Percentiles rank a stretch among this genome's conserved stretches.
phyloP scores from a whole-genome alignment of 2,113 vertebrate genomes.

The Theristicus caerulescens region DNA sequence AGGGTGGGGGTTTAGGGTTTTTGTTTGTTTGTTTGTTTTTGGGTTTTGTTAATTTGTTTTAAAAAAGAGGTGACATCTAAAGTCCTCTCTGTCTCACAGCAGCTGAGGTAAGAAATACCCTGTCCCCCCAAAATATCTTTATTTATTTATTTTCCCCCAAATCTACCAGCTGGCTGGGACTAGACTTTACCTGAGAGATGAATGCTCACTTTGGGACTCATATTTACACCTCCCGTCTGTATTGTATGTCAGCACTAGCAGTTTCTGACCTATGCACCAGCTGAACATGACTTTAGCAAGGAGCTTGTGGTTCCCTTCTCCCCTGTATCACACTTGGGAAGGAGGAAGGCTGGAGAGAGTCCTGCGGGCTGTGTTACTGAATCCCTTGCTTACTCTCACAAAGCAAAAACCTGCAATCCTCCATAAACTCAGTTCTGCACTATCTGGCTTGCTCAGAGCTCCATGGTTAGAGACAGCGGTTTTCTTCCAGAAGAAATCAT shows the following conservation, averaged over 20 bases:
- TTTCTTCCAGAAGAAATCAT: not conserved
- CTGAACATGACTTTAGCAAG: not conserved
- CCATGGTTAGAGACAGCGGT: rapidly evolving
- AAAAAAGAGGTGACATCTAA: not conserved
- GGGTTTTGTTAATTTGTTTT: not conserved
- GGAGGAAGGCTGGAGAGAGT: not conserved
- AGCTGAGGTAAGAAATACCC: not conserved
- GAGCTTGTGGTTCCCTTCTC: not conserved
- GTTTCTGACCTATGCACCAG: not conserved
- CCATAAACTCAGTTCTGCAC: not conserved
- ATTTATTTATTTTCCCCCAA: not conserved
- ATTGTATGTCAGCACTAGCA: not conserved
- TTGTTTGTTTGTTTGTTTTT: not conserved
- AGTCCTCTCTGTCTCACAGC: not conserved
- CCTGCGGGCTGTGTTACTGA: rapidly evolving
- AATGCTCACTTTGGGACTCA: not conserved
- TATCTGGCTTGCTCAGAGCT: not conserved
- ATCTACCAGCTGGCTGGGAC: not conserved
- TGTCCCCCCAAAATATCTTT: not conserved
- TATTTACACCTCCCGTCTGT: not conserved
- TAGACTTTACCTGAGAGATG: not conserved
- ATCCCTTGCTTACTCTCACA: not conserved
- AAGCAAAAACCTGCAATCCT: not conserved
- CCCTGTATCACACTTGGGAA: not conserved
- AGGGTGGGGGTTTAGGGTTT: not conserved